Evolutionary conservation across 2,797 vertebrate species (phyloP).

Genomic region (Etheostoma nigrum): DNA sequence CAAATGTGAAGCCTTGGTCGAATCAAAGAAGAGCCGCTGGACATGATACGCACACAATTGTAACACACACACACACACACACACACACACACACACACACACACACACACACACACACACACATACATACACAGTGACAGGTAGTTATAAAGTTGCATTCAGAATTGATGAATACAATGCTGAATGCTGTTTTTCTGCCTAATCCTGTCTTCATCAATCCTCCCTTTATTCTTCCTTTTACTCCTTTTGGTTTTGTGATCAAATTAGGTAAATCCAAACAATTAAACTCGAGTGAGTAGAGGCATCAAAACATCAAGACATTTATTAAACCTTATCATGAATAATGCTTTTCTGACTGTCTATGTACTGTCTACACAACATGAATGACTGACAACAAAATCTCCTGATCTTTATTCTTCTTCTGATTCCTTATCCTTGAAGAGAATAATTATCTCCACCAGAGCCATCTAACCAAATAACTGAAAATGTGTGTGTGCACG

Average conservation of each 20-base stretch:
- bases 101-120: slow-evolving; percentile 21
- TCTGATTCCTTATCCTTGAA: slow-evolving; percentile 37
- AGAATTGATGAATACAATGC: slow-evolving; percentile 82
- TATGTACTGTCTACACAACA: slow-evolving; percentile 1
- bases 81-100: slow-evolving; percentile 9
- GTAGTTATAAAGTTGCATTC: slow-evolving; percentile 31
- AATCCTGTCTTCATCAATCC: slow-evolving; percentile 4
- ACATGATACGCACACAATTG: slow-evolving; percentile 59
- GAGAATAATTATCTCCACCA: slow-evolving; percentile 55
- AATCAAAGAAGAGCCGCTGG: slow-evolving; percentile 68
- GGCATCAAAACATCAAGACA: neutral
- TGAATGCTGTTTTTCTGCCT: slow-evolving; percentile 13
- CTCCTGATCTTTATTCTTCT: slow-evolving; percentile 14
- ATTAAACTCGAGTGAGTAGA: neutral
- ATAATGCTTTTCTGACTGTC: neutral
- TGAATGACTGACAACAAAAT: neutral
- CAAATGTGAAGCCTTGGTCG: slow-evolving; percentile 71
- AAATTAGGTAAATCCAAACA: slow-evolving; percentile 17
- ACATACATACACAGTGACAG: slow-evolving; percentile 20
- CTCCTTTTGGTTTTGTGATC: slow-evolving; percentile 6
- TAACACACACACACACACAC: slow-evolving; percentile 30
- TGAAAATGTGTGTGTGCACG: slow-evolving; percentile 32
- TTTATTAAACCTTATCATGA: neutral
- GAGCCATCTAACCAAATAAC: slow-evolving; percentile 61
- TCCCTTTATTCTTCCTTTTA: neutral